phyloP scores from a whole-genome alignment of 2,113 vertebrate genomes.

The Pionites leucogaster region DNA sequence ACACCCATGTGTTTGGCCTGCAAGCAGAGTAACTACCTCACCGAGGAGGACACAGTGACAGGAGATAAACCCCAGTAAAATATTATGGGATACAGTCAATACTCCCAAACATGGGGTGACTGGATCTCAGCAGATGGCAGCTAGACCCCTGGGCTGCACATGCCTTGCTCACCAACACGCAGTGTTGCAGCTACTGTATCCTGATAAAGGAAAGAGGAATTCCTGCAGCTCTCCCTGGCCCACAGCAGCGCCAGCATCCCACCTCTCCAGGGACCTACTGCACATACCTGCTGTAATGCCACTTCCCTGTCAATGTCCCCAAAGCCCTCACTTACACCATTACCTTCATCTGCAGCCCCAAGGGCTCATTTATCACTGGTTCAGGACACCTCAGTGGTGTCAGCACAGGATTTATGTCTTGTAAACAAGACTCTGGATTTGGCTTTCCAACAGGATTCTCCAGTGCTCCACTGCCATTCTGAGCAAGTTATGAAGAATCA shows the following conservation, averaged over 20 bases:
- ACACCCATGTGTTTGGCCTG: background rate
- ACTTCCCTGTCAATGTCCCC: background rate
- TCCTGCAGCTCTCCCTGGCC: background rate
- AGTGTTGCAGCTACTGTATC: accelerated
- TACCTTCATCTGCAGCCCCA: background rate
- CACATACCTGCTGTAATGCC: background rate
- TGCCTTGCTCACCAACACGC: background rate
- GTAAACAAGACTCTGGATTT: accelerated
- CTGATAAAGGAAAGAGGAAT: accelerated
- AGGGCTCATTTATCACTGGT: background rate
- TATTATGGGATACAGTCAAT: accelerated
- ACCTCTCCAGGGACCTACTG: background rate
- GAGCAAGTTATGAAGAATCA: background rate
- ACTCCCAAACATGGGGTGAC: background rate
- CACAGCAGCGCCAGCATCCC: background rate
- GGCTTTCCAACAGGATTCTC: background rate
- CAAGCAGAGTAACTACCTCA: background rate
- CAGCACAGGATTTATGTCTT: background rate
- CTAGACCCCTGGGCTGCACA: accelerated
- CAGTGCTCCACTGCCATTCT: background rate
- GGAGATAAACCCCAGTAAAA: background rate
- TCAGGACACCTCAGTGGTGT: background rate
- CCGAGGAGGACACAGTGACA: background rate
- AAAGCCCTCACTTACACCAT: background rate
- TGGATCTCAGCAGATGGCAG: background rate